phyloP scores from a whole-genome alignment of 2,888 invertebrate genomes.

The Melitaea athalia region DNA sequence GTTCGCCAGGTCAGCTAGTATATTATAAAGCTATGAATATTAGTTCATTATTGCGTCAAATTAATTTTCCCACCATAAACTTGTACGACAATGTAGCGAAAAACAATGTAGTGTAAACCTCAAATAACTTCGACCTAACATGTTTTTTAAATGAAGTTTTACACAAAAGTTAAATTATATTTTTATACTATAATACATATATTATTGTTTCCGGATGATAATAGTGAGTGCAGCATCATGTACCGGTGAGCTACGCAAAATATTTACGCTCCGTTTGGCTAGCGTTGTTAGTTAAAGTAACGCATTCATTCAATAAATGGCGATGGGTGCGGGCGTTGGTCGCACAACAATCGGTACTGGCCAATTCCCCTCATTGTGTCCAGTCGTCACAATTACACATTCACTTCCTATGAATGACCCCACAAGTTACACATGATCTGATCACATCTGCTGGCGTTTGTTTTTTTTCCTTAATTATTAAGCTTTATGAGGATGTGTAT shows the following conservation, averaged over 20 bases:
- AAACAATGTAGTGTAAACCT: too few species aligned
- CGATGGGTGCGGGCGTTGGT: constrained; percentile 77
- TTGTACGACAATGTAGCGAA: too few species aligned
- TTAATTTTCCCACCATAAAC: too few species aligned
- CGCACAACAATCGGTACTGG: constrained; percentile 79
- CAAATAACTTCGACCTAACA: too few species aligned
- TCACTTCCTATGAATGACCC: constrained; percentile 74
- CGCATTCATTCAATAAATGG: constrained; percentile 76
- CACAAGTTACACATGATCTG: constrained; percentile 50
- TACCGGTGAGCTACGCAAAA: constrained; percentile 44
- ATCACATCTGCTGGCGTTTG: constrained; percentile 60
- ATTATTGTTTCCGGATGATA: constrained; percentile 6
- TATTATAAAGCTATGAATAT: too few species aligned
- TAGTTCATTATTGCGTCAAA: too few species aligned
- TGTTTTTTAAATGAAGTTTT: background rate
- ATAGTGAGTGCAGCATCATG: constrained; percentile 20
- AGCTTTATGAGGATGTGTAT: constrained; percentile 25
- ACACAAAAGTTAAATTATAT: background rate
- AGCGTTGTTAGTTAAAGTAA: constrained; percentile 71
- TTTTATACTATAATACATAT: background rate
- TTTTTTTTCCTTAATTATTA: constrained; percentile 48
- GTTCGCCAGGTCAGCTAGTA: too few species aligned
- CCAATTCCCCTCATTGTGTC: constrained; percentile 81
- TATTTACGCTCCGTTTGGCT: constrained; percentile 65
- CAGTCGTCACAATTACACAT: constrained; percentile 77